phyloP scores from a whole-genome alignment of 2,797 vertebrate species.

The Pagetopsis macropterus region DNA sequence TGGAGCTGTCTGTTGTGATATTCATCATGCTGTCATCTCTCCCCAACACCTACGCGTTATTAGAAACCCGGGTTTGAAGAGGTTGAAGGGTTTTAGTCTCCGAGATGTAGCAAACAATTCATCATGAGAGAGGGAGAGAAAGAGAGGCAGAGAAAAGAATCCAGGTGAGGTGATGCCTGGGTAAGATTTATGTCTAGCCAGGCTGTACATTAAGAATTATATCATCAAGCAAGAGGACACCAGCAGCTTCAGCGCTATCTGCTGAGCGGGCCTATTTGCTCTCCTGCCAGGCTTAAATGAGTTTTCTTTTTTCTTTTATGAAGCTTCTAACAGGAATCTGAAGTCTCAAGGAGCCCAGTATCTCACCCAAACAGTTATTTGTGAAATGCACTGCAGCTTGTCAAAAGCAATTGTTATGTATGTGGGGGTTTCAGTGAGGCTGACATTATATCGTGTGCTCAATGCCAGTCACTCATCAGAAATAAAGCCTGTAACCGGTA shows the following conservation, averaged over 20 bases:
- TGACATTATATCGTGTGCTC: conserved; percentile 66
- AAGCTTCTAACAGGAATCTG: conserved; percentile 77
- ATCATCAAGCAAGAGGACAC: conserved; percentile 84
- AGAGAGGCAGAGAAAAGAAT: conserved; percentile 70
- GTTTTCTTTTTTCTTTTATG: conserved; percentile 64
- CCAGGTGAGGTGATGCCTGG: conserved; percentile 86
- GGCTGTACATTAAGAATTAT: conserved; percentile 87
- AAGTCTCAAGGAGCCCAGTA: conserved; percentile 68
- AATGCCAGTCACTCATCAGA: conserved; percentile 77
- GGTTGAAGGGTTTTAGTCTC: conserved; percentile 97
- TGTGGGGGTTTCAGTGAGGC: conserved; percentile 52
- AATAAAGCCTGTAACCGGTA: conserved; percentile 76
- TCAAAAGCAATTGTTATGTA: conserved; percentile 72
- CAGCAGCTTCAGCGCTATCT: conserved; percentile 74
- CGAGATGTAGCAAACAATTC: conserved; percentile 97
- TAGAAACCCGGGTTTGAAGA: conserved; percentile 98
- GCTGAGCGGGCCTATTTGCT: conserved; percentile 85
- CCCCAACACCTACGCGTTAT: conserved; percentile 96
- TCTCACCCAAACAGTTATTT: conserved; percentile 72
- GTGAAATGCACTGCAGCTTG: conserved; percentile 64
- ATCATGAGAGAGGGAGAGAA: conserved; percentile 80
- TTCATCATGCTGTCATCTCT: conserved; percentile 99
- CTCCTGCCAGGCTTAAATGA: conserved; percentile 78
- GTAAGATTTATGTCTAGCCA: conserved; percentile 86
- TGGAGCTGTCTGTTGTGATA: conserved; percentile 99